phyloP scores from a whole-genome alignment of 2,888 invertebrate genomes.

The Bellardia bayeri region DNA sequence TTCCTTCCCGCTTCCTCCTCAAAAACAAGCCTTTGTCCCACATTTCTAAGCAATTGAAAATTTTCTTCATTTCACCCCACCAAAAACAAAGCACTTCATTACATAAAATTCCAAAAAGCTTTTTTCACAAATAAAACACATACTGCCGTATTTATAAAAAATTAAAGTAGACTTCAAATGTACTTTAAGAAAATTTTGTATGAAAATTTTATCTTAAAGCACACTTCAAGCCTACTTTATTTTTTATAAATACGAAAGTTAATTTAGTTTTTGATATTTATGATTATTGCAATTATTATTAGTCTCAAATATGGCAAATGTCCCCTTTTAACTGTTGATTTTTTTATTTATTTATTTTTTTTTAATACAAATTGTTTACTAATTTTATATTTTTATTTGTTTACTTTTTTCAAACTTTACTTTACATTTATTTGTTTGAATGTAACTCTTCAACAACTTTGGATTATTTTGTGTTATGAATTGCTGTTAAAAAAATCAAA shows the following conservation, averaged over 20 bases:
- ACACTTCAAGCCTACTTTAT: too few relatives aligned
- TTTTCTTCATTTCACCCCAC: not conserved
- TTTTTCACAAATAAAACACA: constrained; percentile 6
- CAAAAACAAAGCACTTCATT: constrained; percentile 35
- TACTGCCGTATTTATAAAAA: too few relatives aligned
- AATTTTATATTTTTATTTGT: constrained; percentile 54
- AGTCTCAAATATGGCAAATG: not conserved
- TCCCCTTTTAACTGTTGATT: constrained; percentile 9
- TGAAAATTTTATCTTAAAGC: too few relatives aligned
- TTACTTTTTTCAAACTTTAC: constrained; percentile 35
- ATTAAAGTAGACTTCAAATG: too few relatives aligned
- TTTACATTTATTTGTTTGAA: constrained; percentile 18
- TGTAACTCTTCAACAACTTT: constrained; percentile 47
- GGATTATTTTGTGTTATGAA: constrained; percentile 53
- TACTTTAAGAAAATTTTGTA: too few relatives aligned
- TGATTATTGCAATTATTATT: not conserved
- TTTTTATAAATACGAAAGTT: too few relatives aligned
- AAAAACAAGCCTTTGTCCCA: not conserved
- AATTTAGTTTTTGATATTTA: constrained; percentile 29
- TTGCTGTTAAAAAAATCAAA: constrained; percentile 42
- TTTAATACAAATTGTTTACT: constrained; percentile 12
- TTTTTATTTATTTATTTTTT: not conserved
- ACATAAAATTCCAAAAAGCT: not conserved
- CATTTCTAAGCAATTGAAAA: constrained; percentile 1
- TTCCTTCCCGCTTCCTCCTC: too few relatives aligned